These are phyloP conservation scores for Drosophila incognita DNA, from an alignment of 2,888 invertebrate genomes.

Conservation along the genomic window DNA sequence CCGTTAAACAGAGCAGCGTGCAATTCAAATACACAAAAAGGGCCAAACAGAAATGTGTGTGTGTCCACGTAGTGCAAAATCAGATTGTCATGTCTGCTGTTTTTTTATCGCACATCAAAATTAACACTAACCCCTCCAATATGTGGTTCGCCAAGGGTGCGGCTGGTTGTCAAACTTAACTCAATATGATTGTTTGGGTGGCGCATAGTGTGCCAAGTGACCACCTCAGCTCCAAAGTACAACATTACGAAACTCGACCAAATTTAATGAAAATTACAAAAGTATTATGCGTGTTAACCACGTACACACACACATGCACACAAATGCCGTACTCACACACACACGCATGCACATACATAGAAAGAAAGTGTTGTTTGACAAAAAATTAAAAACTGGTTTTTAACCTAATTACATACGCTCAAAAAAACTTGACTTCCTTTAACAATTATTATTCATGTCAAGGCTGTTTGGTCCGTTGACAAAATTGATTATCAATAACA, in stretches of 20 bases:
- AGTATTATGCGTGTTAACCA: slow-evolving; percentile 71
- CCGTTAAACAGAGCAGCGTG: slow-evolving; percentile 11
- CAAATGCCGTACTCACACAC: slow-evolving; percentile 28
- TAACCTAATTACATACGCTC: slow-evolving; percentile 69
- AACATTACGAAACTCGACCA: slow-evolving; percentile 64
- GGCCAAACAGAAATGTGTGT: slow-evolving; percentile 46
- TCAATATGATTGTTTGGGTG: slow-evolving; percentile 39
- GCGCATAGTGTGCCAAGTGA: slow-evolving; percentile 24
- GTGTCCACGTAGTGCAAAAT: slow-evolving; percentile 74
- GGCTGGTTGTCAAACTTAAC: slow-evolving; percentile 33
- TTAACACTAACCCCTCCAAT: slow-evolving; percentile 40
- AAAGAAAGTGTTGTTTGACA: slow-evolving; percentile 74
- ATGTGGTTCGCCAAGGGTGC: slow-evolving; percentile 60
- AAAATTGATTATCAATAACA: slow-evolving; percentile 56
- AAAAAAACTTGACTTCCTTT: slow-evolving; percentile 31
- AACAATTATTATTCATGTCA: slow-evolving; percentile 54
- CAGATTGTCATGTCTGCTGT: slow-evolving; percentile 66
- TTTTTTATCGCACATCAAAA: slow-evolving; percentile 35
- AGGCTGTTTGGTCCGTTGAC: slow-evolving; percentile 47
- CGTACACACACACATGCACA: slow-evolving; percentile 46
- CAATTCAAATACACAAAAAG: slow-evolving; percentile 28
- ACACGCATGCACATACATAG: slow-evolving; percentile 22
- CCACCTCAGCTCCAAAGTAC: slow-evolving; percentile 52
- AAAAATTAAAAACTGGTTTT: slow-evolving; percentile 72
- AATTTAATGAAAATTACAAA: slow-evolving; percentile 57